These are phyloP conservation scores for Caerostris extrusa DNA, from an alignment of 1,140 invertebrate species.

Conservation along the genomic window DNA sequence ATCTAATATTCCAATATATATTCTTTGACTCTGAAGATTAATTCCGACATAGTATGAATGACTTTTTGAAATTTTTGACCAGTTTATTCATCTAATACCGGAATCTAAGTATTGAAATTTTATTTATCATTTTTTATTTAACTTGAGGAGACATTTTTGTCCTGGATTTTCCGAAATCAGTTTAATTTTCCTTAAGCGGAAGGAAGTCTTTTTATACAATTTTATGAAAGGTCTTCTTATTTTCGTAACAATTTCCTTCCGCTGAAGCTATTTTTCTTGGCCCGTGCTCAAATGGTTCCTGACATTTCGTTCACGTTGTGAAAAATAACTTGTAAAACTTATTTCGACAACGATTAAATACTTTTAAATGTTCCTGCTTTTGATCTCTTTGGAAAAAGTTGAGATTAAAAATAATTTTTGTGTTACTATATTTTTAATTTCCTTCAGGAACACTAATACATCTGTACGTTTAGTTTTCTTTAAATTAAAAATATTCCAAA, in stretches of 20 bases:
- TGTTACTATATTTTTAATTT: too few relatives aligned
- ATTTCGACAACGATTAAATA: constrained; percentile 54
- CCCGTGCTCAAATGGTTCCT: constrained; percentile 31
- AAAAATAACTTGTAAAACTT: constrained; percentile 47
- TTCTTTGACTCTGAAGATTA: constrained; percentile 41
- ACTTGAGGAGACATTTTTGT: constrained; percentile 30
- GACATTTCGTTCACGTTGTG: constrained; percentile 20
- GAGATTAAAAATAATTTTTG: too few relatives aligned
- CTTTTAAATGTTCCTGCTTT: neutral
- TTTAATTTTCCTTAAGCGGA: constrained; percentile 42
- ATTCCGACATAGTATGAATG: constrained; percentile 44
- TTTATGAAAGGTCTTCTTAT: constrained; percentile 43
- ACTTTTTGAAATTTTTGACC: constrained; percentile 51
- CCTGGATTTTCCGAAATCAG: constrained; percentile 60
- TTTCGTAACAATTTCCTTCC: constrained; percentile 43
- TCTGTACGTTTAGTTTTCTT: neutral
- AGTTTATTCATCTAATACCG: constrained; percentile 47
- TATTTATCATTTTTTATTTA: constrained; percentile 18
- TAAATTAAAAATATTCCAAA: neutral
- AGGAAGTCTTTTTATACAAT: constrained; percentile 34
- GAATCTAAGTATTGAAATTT: constrained; percentile 42
- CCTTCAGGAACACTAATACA: too few relatives aligned
- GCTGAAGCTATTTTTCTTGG: constrained; percentile 47
- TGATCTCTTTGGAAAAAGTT: neutral
- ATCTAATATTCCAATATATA: neutral